A percentile compares a stretch with the other conserved stretches of the same genome.
Conservation (phyloP, 2,797 vertebrate species). For the Oreonectes daqikongensis region DNA sequence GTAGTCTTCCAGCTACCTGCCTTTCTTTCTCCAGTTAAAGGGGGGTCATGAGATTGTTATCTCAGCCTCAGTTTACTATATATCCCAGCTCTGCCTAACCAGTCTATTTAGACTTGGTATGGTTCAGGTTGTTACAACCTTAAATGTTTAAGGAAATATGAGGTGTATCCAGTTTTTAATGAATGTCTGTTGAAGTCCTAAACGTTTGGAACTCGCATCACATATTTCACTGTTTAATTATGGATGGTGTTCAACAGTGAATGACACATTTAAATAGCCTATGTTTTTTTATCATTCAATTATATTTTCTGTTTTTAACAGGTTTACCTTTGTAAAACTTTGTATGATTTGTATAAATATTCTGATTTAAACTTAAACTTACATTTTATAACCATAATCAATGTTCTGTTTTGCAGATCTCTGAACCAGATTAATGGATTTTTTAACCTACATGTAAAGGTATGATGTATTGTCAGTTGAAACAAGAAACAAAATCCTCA, state of each 20-base stretch:
- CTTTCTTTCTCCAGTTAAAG: conserved; percentile 46
- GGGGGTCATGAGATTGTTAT: conserved; percentile 65
- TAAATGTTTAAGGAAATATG: too few species aligned
- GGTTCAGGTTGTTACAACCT: conserved; percentile 61
- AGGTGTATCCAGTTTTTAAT: too few species aligned
- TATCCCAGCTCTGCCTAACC: conserved; percentile 36
- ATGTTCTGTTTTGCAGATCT: conserved; percentile 34
- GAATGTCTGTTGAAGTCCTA: too few species aligned
- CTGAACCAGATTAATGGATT: conserved; percentile 11
- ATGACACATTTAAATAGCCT: too few species aligned
- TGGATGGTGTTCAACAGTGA: too few species aligned
- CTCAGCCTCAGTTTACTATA: conserved; percentile 57
- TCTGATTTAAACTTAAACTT: neutral
- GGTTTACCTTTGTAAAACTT: neutral
- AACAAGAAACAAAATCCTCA: neutral
- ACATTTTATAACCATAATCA: neutral
- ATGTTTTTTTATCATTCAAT: too few species aligned
- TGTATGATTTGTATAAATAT: neutral
- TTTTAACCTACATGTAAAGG: neutral
- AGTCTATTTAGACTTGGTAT: conserved; percentile 50
- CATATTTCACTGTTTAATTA: too few species aligned
- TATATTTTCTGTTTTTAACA: neutral
- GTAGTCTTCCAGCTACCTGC: conserved; percentile 66
- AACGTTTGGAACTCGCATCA: too few species aligned
- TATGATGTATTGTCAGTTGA: neutral